Conservation (phyloP, 2,113 vertebrate species). For the Sylvietta virens region DNA sequence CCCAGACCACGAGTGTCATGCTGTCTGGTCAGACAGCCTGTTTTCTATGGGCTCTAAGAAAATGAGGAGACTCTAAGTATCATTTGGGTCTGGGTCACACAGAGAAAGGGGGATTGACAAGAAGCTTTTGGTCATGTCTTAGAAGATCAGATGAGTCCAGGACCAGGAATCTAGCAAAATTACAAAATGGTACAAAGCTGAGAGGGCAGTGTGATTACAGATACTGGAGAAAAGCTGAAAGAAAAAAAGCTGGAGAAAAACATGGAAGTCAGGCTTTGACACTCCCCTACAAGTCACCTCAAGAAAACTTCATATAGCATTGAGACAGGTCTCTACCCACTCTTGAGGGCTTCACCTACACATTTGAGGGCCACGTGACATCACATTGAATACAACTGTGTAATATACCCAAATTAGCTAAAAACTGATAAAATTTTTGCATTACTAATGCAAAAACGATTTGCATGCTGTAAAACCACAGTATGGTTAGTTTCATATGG, state of each 20-base stretch:
- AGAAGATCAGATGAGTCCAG: not conserved
- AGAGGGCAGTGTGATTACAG: not conserved
- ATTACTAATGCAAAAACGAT: not conserved
- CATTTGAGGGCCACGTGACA: not conserved
- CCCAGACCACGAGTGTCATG: not conserved
- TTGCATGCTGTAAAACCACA: not conserved
- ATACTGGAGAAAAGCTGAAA: not conserved
- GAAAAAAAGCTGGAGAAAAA: not conserved
- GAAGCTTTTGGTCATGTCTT: not conserved
- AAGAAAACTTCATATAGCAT: not conserved
- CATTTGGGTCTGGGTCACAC: not conserved
- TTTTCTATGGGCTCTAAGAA: not conserved
- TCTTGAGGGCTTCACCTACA: not conserved
- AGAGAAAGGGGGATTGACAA: not conserved
- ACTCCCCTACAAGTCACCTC: not conserved
- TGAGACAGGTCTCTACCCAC: not conserved
- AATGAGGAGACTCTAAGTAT: not conserved
- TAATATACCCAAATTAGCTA: not conserved
- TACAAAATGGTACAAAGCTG: not conserved
- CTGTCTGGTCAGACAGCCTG: not conserved
- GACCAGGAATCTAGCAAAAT: not conserved
- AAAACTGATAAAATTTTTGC: not conserved
- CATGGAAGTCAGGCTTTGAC: not conserved
- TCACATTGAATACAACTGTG: not conserved
- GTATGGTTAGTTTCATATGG: not conserved